These are phyloP conservation scores for Diphyllodes magnificus DNA, from an alignment of 2,113 vertebrate genomes.

Conservation along the genomic window DNA sequence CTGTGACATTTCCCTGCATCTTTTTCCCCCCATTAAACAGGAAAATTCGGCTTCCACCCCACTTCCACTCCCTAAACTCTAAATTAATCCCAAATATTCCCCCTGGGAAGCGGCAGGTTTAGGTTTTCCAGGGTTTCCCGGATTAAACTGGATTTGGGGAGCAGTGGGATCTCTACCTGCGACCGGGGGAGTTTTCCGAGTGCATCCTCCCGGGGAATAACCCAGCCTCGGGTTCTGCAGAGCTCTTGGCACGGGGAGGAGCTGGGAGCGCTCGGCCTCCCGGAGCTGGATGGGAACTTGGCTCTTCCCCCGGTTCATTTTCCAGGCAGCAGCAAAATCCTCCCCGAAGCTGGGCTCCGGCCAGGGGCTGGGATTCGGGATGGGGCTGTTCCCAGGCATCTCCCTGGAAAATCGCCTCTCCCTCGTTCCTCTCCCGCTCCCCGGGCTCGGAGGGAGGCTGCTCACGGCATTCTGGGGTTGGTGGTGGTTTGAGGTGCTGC, in stretches of 20 bases:
- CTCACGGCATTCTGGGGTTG: background rate
- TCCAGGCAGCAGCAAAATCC: background rate
- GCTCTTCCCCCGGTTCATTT: background rate
- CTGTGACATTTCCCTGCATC: background rate
- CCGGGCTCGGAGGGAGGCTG: background rate
- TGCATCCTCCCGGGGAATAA: background rate
- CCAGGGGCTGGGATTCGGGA: background rate
- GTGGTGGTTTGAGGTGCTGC: background rate
- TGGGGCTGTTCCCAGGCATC: background rate
- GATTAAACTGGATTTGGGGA: background rate
- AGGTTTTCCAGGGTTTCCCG: background rate
- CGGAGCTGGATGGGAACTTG: background rate
- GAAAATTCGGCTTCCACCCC: background rate
- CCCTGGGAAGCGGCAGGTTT: background rate
- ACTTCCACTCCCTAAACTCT: background rate
- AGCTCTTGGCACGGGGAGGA: background rate
- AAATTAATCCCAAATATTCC: background rate
- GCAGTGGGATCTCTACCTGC: fast-evolving
- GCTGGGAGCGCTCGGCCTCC: background rate
- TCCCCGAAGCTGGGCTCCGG: background rate
- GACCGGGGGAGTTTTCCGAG: background rate
- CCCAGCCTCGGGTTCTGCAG: background rate
- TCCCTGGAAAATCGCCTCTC: background rate
- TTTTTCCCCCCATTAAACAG: background rate
- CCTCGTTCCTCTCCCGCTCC: fast-evolving